A percentile compares a stretch with the other conserved stretches of the same genome.
These are phyloP conservation scores for Mythimna vitellina DNA, from an alignment of 2,888 invertebrate species.

Conservation along the genomic window DNA sequence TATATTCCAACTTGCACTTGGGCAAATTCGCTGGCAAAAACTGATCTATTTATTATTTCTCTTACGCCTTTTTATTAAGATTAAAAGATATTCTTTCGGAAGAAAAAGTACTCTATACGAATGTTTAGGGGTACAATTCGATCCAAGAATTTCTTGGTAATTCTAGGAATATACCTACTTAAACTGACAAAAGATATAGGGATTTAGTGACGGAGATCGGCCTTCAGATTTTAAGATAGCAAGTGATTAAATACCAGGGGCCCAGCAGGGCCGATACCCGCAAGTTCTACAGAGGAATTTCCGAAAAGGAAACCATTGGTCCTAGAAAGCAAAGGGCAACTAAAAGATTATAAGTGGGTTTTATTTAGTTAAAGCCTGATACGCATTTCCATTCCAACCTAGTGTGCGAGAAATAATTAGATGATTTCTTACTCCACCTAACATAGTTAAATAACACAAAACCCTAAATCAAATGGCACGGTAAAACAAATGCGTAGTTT, in stretches of 20 bases:
- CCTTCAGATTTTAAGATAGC: background rate
- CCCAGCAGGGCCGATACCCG: no score
- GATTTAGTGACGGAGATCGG: background rate
- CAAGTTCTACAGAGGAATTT: no score
- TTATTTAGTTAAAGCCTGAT: no score
- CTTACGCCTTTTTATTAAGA: background rate
- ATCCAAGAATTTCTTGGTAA: constrained; percentile 3
- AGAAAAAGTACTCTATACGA: background rate
- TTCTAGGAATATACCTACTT: no score
- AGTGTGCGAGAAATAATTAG: no score
- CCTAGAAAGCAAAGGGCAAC: no score
- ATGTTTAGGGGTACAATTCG: background rate
- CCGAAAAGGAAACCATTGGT: no score
- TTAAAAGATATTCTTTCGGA: background rate
- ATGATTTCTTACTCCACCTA: background rate
- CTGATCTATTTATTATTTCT: background rate
- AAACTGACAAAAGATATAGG: background rate
- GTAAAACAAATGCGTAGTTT: no score
- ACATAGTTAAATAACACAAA: background rate
- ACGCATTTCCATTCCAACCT: no score
- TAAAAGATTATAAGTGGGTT: no score
- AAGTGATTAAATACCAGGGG: background rate
- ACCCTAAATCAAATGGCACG: no score
- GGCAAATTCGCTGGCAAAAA: background rate
- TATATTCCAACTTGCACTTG: background rate